These are phyloP conservation scores for Origma solitaria DNA, from an alignment of 2,113 vertebrate species.

Conservation along the genomic window DNA sequence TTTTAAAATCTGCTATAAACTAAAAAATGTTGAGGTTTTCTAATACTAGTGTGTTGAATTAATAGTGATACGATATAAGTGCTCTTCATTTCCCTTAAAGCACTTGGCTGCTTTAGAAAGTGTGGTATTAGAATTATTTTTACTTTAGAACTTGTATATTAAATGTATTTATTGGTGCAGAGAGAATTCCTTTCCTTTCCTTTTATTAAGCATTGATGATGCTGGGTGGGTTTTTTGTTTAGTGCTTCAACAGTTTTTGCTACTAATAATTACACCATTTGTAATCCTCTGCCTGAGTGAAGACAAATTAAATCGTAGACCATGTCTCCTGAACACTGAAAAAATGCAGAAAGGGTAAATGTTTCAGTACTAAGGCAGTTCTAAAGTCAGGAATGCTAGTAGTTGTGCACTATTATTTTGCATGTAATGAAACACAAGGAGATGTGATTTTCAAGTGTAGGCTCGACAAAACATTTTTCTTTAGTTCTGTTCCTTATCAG, in stretches of 20 bases:
- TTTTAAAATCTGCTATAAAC: neutral
- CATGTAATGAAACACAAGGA: neutral
- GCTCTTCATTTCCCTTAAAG: neutral
- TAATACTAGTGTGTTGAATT: neutral
- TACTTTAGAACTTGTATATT: neutral
- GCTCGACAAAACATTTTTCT: neutral
- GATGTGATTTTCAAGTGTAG: neutral
- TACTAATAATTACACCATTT: neutral
- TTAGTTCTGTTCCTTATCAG: neutral
- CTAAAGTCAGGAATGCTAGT: neutral
- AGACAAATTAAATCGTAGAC: neutral
- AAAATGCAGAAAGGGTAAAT: neutral
- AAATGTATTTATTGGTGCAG: neutral
- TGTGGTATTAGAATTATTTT: neutral
- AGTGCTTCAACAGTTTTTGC: neutral
- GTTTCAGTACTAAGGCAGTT: neutral
- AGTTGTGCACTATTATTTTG: neutral
- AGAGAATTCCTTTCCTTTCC: neutral
- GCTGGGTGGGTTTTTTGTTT: neutral
- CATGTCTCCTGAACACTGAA: neutral
- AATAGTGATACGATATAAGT: neutral
- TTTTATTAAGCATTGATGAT: neutral
- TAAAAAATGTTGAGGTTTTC: neutral
- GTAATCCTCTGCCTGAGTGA: neutral
- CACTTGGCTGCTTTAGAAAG: neutral